Conservation (phyloP, 1,140 invertebrate genomes). For the Cotesia typhae region DNA sequence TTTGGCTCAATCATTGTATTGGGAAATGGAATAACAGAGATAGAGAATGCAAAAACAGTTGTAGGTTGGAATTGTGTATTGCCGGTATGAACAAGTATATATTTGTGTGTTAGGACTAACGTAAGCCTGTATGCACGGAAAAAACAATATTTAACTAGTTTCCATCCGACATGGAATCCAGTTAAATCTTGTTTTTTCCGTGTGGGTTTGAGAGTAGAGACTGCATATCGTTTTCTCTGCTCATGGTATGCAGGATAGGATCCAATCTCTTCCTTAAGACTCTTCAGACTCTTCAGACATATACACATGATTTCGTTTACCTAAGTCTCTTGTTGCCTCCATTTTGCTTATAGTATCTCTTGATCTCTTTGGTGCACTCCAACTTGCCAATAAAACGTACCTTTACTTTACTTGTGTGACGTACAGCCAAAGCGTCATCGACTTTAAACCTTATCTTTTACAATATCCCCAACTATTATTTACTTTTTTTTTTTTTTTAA, state of each 20-base stretch:
- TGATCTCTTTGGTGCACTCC: conserved; percentile 14
- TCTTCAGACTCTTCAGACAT: not conserved
- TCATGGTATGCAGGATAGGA: no score
- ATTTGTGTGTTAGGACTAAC: not conserved
- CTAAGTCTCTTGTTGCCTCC: conserved; percentile 17
- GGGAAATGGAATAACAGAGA: not conserved
- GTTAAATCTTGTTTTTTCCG: no score
- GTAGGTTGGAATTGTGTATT: not conserved
- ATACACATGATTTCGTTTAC: conserved; percentile 30
- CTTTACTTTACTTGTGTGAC: conserved; percentile 22
- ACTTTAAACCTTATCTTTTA: not conserved
- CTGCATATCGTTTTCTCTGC: not conserved
- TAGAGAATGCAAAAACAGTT: conserved; percentile 7
- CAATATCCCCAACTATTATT: not conserved
- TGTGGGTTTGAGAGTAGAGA: no score
- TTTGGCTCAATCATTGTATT: conserved; percentile 35
- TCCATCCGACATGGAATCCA: no score
- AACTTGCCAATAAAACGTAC: conserved; percentile 34
- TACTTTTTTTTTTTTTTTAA: not conserved
- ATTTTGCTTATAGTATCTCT: conserved; percentile 10
- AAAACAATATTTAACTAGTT: no score
- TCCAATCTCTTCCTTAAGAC: no score
- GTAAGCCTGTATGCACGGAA: not conserved
- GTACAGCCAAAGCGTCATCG: conserved; percentile 35
- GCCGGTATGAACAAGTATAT: not conserved